A percentile compares a stretch with the other conserved stretches of the same genome.
Conservation (phyloP, 92 coral and sea anemone genomes). For the Ricordea florida region DNA sequence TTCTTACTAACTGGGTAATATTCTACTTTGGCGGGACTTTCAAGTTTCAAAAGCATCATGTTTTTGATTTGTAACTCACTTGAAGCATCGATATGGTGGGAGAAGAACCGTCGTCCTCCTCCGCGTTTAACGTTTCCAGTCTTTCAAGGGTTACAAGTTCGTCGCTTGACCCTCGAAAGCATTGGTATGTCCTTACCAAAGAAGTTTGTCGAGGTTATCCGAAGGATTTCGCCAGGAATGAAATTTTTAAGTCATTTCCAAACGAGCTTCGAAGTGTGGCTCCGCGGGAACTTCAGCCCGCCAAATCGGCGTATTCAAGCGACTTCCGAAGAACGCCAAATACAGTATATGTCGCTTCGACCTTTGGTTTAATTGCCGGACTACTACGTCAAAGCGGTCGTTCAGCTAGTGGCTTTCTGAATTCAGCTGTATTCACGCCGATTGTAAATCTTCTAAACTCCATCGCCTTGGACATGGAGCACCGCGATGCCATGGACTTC, state of each 20-base stretch:
- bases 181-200: no score
- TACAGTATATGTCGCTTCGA: conserved; percentile 13
- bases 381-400: conserved; percentile 25
- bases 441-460: conserved; percentile 18
- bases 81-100: no score
- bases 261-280: conserved; percentile 13
- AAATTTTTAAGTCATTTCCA: conserved; percentile 2
- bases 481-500: no score
- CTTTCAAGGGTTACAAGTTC: no score
- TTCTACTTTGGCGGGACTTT: no score
- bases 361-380: conserved; percentile 30
- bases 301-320: conserved; percentile 20
- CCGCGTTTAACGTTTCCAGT: no score
- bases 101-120: no score
- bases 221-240: neutral
- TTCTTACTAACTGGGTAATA: no score
- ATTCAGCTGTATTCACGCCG: conserved; percentile 18
- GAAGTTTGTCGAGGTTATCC: no score
- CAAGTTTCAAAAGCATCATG: no score
- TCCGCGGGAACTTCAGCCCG: conserved; percentile 26
- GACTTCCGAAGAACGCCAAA: conserved; percentile 14
- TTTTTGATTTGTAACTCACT: no score
- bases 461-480: conserved; percentile 27
- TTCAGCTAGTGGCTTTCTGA: conserved; percentile 16
- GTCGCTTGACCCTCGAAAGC: no score